A percentile compares a stretch with the other conserved stretches of the same genome.
Evolutionary conservation across 1,140 invertebrate species (phyloP).

Genomic region (Mya arenaria): DNA sequence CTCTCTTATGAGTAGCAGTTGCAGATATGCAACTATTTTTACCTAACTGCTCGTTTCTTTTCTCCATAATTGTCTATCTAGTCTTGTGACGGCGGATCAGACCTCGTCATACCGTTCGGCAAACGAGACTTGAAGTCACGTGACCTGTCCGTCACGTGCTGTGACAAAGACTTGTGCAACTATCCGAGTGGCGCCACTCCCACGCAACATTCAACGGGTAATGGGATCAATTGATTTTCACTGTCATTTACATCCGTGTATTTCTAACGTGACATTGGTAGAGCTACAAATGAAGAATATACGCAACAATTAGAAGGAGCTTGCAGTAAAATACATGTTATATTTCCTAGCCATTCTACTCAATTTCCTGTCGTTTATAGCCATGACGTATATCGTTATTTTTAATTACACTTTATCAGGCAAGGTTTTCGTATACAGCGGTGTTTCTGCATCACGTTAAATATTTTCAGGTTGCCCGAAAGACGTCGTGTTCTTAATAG

Average conservation of each 20-base stretch:
- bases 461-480: slow-evolving; percentile 20
- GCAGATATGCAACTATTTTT: too few relatives aligned
- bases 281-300: not conserved
- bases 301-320: not conserved
- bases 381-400: not conserved
- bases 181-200: not conserved
- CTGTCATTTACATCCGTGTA: too few relatives aligned
- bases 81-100: slow-evolving; percentile 42
- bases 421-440: too few relatives aligned
- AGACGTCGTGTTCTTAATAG: slow-evolving; percentile 26
- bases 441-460: too few relatives aligned
- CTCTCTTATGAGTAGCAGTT: too few relatives aligned
- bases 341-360: not conserved
- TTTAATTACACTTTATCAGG: not conserved
- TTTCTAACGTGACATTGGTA: too few relatives aligned
- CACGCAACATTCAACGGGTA: not conserved
- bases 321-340: not conserved
- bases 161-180: slow-evolving; percentile 34
- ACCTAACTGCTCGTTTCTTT: too few relatives aligned
- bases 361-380: not conserved
- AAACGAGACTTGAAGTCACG: slow-evolving; percentile 28
- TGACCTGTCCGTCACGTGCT: slow-evolving; percentile 44
- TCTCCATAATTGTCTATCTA: too few relatives aligned
- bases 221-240: too few relatives aligned
- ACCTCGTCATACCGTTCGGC: slow-evolving; percentile 23